Evolutionary conservation across 2,113 vertebrate genomes (phyloP).

Genomic region (Trichechus manatus): DNA sequence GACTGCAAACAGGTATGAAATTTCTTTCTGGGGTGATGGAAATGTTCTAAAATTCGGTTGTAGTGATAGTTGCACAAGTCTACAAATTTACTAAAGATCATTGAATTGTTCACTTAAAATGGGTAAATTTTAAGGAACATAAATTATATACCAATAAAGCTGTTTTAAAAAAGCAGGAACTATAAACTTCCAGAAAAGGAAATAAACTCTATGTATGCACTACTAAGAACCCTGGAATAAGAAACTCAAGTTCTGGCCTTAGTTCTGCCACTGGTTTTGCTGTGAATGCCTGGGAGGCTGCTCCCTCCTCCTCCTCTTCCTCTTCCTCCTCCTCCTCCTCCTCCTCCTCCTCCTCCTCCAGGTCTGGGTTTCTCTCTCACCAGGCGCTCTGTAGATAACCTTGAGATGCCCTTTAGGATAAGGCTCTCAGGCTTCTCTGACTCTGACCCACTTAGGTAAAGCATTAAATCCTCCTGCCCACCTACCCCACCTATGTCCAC

Average conservation of each 20-base stretch:
- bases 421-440: neutral
- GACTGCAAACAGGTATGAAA: neutral
- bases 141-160: neutral
- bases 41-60: neutral
- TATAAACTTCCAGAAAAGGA: neutral
- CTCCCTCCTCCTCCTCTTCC: neutral
- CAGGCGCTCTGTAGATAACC: neutral
- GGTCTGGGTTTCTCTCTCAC: neutral
- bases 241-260: neutral
- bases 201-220: neutral
- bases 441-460: neutral
- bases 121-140: neutral
- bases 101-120: neutral
- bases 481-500: neutral
- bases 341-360: neutral
- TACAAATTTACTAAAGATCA: neutral
- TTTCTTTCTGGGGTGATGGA: neutral
- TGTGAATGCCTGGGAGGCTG: neutral
- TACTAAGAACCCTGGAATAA: neutral
- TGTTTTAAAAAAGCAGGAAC: neutral
- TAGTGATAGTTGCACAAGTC: neutral
- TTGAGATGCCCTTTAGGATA: neutral
- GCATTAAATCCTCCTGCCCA: neutral
- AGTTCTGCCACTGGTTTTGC: neutral
- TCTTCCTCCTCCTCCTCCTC: too few relatives aligned